phyloP scores from a whole-genome alignment of 1,140 invertebrate species.

The Helicoverpa armigera region DNA sequence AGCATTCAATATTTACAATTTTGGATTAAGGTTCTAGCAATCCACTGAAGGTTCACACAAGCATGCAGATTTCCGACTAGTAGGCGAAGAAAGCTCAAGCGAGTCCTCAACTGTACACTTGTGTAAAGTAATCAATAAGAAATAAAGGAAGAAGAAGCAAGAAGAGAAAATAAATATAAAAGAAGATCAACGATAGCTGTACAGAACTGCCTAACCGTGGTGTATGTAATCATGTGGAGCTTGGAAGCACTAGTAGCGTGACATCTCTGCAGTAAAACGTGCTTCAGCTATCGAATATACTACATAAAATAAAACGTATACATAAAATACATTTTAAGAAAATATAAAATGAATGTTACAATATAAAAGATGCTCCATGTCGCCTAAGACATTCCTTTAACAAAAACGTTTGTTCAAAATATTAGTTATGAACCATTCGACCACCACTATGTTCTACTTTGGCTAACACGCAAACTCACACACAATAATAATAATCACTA shows the following conservation, averaged over 20 bases:
- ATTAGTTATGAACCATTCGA: constrained; percentile 46
- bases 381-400: constrained; percentile 80
- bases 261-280: constrained; percentile 58
- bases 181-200: constrained; percentile 6
- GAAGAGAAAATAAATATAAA: constrained; percentile 33
- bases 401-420: constrained; percentile 53
- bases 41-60: constrained; percentile 35
- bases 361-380: constrained; percentile 69
- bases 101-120: neutral
- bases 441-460: constrained; percentile 53
- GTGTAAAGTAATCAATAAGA: constrained; percentile 5
- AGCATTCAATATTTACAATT: constrained; percentile 2
- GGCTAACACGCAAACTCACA: constrained; percentile 74
- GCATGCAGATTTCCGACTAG: constrained; percentile 30
- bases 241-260: constrained; percentile 60
- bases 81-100: constrained; percentile 47
- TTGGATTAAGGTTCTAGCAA: constrained; percentile 11
- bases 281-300: constrained; percentile 61
- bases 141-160: constrained; percentile 21
- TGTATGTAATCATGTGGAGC: constrained; percentile 48
- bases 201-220: constrained; percentile 44
- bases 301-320: constrained; percentile 64
- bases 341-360: constrained; percentile 62
- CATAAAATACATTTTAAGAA: constrained; percentile 55
- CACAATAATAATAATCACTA: constrained; percentile 73